Evolutionary conservation across 2,113 vertebrate species (phyloP).

Genomic region (Phalacrocorax pelagicus): DNA sequence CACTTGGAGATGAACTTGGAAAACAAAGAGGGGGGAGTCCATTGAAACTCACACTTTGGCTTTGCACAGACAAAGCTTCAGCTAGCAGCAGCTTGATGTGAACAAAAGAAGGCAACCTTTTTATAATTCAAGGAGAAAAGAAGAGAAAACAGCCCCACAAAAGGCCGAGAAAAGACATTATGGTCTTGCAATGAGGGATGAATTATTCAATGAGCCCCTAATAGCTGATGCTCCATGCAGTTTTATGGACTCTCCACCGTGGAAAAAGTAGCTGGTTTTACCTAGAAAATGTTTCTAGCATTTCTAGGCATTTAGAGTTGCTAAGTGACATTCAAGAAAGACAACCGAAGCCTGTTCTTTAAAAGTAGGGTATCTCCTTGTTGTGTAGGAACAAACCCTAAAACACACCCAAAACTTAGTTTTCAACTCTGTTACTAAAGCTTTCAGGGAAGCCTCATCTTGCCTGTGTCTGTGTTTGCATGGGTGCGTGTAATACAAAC

Average conservation of each 20-base stretch:
- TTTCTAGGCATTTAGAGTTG: conserved; percentile 72
- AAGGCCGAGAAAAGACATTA: conserved; percentile 96
- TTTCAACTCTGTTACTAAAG: conserved; percentile 16
- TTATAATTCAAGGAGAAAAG: conserved; percentile 98
- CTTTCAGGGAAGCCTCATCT: conserved; percentile 22
- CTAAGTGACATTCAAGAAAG: conserved; percentile 62
- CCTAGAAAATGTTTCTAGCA: conserved; percentile 87
- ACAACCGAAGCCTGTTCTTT: conserved; percentile 66
- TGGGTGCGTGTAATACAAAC: background rate
- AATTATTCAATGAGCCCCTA: conserved; percentile 97
- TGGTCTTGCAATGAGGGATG: conserved; percentile 99
- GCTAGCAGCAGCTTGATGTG: conserved; percentile 93
- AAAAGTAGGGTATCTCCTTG: conserved; percentile 8
- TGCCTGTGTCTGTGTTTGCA: background rate
- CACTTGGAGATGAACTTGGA: conserved; percentile 98
- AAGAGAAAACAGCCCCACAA: conserved; percentile 95
- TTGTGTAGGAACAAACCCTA: background rate
- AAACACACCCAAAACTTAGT: background rate
- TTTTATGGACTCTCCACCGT: conserved; percentile 89
- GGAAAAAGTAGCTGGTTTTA: conserved; percentile 87
- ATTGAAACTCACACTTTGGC: conserved; percentile 98
- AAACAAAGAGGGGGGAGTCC: conserved; percentile 96
- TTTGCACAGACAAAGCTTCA: conserved; percentile 91
- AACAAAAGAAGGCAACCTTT: conserved; percentile 96
- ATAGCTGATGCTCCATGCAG: conserved; percentile 82